A percentile compares a stretch with the other conserved stretches of the same genome.
Evolutionary conservation across 2,797 vertebrate genomes (phyloP).

Genomic region (Emys orbicularis): DNA sequence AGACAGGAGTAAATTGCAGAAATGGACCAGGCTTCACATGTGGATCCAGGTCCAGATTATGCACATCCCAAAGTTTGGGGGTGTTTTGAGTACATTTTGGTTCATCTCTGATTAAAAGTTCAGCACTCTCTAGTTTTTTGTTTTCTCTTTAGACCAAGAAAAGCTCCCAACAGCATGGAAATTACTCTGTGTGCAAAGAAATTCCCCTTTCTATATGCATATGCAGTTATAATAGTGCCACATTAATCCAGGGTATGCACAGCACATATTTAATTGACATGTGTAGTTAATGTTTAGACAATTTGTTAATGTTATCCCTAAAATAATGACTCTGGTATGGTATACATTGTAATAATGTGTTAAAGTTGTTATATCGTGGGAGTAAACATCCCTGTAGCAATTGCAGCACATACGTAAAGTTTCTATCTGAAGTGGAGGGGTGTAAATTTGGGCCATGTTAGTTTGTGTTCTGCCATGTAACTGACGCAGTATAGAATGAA

Average conservation of each 20-base stretch:
- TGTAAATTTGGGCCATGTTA: rapidly evolving
- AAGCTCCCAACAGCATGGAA: not conserved
- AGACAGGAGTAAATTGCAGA: not conserved
- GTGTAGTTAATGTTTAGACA: not conserved
- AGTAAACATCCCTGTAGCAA: not conserved
- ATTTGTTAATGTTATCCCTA: not conserved
- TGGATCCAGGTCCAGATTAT: not conserved
- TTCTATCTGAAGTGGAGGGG: not conserved
- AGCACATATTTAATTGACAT: not conserved
- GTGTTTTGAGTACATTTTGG: not conserved
- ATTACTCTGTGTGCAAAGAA: not conserved
- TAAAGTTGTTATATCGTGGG: not conserved
- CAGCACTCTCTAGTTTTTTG: not conserved
- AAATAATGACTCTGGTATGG: not conserved
- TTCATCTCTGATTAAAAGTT: not conserved
- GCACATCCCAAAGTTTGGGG: not conserved
- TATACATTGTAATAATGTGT: rapidly evolving
- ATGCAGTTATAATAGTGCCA: not conserved
- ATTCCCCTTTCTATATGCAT: not conserved
- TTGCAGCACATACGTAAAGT: not conserved
- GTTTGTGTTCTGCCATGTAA: not conserved
- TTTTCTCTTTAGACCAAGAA: not conserved
- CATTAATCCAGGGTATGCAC: not conserved
- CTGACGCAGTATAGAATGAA: rapidly evolving
- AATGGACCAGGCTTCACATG: not conserved